Conservation (phyloP, 2,888 invertebrate genomes). For the Sinopyrophorus schimmeli region DNA sequence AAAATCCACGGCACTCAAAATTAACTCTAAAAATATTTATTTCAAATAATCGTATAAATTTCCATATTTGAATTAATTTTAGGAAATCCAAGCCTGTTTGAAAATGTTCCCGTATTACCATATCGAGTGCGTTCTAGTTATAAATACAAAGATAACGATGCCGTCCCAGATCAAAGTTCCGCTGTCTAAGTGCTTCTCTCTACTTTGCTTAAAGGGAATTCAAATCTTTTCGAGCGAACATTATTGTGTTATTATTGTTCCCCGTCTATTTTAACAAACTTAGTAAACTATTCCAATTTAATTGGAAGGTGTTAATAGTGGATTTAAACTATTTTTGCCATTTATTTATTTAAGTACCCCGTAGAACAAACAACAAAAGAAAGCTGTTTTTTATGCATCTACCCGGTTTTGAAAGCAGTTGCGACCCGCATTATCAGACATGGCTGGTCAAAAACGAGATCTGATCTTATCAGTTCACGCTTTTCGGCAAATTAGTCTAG, state of each 20-base stretch:
- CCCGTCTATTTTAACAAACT: slow-evolving; percentile 22
- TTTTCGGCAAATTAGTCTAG: slow-evolving; percentile 33
- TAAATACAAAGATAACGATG: slow-evolving; percentile 42
- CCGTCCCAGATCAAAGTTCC: slow-evolving; percentile 40
- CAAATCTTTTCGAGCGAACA: slow-evolving; percentile 39
- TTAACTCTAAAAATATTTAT: no score
- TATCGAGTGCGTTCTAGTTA: slow-evolving; percentile 37
- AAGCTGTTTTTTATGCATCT: neutral
- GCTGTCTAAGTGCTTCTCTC: slow-evolving; percentile 39
- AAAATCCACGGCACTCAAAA: no score
- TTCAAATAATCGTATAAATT: slow-evolving; percentile 19
- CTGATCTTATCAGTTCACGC: slow-evolving; percentile 30
- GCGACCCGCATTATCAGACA: slow-evolving; percentile 19
- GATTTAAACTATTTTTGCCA: neutral
- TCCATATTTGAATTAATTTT: slow-evolving; percentile 29
- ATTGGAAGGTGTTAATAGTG: neutral
- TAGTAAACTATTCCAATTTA: neutral
- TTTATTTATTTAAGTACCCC: neutral
- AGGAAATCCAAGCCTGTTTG: slow-evolving; percentile 26
- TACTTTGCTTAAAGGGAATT: slow-evolving; percentile 39
- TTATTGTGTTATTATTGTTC: slow-evolving; percentile 35
- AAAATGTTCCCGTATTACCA: slow-evolving; percentile 35
- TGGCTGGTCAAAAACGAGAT: slow-evolving; percentile 22
- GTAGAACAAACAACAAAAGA: no score
- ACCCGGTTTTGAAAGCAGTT: neutral